Base-by-base conservation (phyloP, 2,797 vertebrate species). In the Sciaenops ocellatus region DNA sequence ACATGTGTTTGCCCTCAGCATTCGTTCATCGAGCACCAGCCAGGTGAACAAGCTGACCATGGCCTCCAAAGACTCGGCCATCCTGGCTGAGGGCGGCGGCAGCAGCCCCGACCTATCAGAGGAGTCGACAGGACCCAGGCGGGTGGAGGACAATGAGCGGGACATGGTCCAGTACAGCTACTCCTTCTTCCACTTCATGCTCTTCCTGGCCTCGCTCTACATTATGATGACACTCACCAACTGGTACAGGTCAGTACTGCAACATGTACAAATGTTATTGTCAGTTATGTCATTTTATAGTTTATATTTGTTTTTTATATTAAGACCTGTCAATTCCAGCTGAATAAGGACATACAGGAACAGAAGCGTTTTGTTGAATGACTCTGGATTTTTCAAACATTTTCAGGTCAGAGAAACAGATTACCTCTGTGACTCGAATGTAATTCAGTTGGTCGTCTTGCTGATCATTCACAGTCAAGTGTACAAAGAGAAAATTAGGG, bases 151-250 rank as follows among this genome's bases (percentile, higher is more conserved):
- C 91, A 98, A 98, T 0, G 97, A 99, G 90, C 95, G 85, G 64
- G 96, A 97, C 8, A 86, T 91, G 0, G 96, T 98, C 28, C 97
- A 97, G 92, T 99, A 99, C 92, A 97, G 73, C 93, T 99, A 99
- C 87, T 92, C 94, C 11, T 94, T 95, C 87, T 98, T 98, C 87
- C 98, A 98, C 88, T 91, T 98, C 77, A 96, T 98, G 97, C 94
- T 99, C 34, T 96, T 93, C 79, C 93, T 98, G 20, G 97, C 97
- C 2, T 97, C 97, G 1, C 95, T 99, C 0, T 98, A 99, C 91
- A 97, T 98, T 91, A 99, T 99, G 98, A 98, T 99, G 98, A 98
- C 97, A 0, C 95, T 99, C 81, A 99, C 98, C 0, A 96, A 96
- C 94, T 99, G 98, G 98, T 97, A 98, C 94, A 98, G 97, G 98